These are phyloP conservation scores for Pandemis heparana DNA, from an alignment of 2,888 invertebrate genomes.

Conservation along the genomic window DNA sequence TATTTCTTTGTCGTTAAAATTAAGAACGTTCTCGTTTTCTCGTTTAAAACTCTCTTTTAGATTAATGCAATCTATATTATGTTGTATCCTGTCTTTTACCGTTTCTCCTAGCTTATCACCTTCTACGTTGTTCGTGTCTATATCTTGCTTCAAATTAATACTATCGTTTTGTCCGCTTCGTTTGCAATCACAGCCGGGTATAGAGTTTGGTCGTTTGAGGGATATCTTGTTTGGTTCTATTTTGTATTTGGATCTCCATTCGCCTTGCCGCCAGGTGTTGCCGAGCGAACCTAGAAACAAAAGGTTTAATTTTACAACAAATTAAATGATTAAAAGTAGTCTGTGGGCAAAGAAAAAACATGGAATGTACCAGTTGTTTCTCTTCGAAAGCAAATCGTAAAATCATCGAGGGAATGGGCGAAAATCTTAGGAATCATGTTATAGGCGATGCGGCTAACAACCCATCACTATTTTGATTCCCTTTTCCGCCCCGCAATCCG, in stretches of 20 bases:
- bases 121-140: background rate
- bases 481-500: too few relatives aligned
- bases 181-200: conserved; percentile 58
- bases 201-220: conserved; percentile 58
- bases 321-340: too few relatives aligned
- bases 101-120: conserved; percentile 6
- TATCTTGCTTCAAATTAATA: conserved; percentile 31
- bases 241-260: conserved; percentile 84
- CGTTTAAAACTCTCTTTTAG: conserved; percentile 24
- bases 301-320: background rate
- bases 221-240: conserved; percentile 65
- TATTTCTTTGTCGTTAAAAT: conserved; percentile 32
- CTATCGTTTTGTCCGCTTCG: conserved; percentile 36
- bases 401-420: too few relatives aligned
- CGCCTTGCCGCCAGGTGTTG: conserved; percentile 93
- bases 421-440: too few relatives aligned
- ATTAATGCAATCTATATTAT: conserved; percentile 35
- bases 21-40: conserved; percentile 30
- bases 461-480: too few relatives aligned
- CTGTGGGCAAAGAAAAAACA: too few relatives aligned
- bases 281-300: conserved; percentile 87
- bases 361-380: too few relatives aligned
- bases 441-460: too few relatives aligned
- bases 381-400: too few relatives aligned
- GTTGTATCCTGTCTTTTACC: conserved; percentile 22